Evolutionary conservation across 2,888 invertebrate species (phyloP).

Genomic region (Metacarcinus magister): DNA sequence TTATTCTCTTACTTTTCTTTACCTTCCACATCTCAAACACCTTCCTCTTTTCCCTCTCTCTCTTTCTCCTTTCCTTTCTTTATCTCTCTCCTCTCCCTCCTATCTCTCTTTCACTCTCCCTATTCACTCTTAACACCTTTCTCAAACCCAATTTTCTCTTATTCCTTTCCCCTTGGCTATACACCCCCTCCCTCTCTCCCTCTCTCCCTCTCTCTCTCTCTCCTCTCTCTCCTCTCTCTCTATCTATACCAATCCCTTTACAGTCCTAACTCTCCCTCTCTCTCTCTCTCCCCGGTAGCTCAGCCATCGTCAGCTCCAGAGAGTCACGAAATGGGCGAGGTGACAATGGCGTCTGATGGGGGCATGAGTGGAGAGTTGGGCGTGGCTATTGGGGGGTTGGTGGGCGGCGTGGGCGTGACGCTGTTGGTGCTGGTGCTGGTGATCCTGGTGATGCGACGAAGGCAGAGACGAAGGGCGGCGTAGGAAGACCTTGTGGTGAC

Average conservation of each 20-base stretch:
- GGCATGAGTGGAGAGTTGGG: conserved; percentile 52
- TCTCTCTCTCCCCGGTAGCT: background rate
- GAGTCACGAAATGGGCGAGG: background rate
- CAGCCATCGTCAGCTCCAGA: background rate
- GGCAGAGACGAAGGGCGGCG: background rate
- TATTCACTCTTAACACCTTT: background rate
- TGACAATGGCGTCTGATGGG: background rate
- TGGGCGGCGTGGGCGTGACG: conserved; percentile 71
- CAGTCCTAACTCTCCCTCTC: background rate
- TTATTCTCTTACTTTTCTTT: background rate
- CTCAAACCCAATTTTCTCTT: background rate
- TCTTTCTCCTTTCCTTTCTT: background rate
- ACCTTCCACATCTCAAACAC: too few species aligned
- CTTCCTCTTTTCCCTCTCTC: too few species aligned
- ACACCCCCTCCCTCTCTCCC: background rate
- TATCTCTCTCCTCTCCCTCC: background rate
- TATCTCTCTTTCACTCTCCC: background rate
- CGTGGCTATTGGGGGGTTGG: conserved; percentile 66
- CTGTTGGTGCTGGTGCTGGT: conserved; percentile 70
- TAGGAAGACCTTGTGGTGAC: conserved; percentile 50
- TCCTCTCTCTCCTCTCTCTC: background rate
- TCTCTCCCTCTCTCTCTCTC: background rate
- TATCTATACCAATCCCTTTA: background rate
- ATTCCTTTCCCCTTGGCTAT: background rate
- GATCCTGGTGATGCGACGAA: conserved; percentile 62